Base-by-base conservation (phyloP, 2,797 vertebrate genomes). In the Onychomys leucogaster region DNA sequence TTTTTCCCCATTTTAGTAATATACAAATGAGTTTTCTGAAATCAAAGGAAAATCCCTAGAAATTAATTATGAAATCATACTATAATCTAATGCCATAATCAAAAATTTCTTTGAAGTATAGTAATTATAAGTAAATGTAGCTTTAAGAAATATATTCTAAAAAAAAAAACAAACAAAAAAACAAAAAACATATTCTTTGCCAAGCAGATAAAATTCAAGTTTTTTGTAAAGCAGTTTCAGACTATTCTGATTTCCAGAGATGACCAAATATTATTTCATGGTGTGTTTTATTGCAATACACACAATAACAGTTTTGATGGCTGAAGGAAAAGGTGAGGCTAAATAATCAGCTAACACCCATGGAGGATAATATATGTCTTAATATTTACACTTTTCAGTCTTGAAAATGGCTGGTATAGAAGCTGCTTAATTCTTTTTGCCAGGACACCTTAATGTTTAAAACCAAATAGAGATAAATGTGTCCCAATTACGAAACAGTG, bases 331-430 rank as follows among this genome's bases (percentile, higher is more conserved):
- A 82, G 86, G 11, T 2, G 17, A 55, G 4, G 63, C 61, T 86
- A 85, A 95, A 71, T 80, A 11, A 19, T 89, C 16, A 71, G 19
- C 63, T 96, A 96, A 52, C 17, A 67, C 5, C 0, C 5, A 80
- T 41, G 0, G 27, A 2, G 9, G 25, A 6, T 16, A 73, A 49
- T 71, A 81, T 46, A 19, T 37, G 2, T 82, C 6, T 90, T 83
- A 34, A 83, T 34, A 6, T 82, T 89, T 81, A 71, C 34, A 91
- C 71, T 86, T 90, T 1, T 93, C 57, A 78, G 4, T 41, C 84
- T 93, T 86, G n/a, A 85, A 93, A 94, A 94, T 82, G 21, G 21
- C 12, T 59, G 41, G 34, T 80, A 94, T 78, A 46, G 32, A 29
- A 77, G 3, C 5, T 84, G 41, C 93, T 14, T 84, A 61, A 16